These are phyloP conservation scores for Hiodon tergisus DNA, from an alignment of 2,113 vertebrate species.

Conservation along the genomic window DNA sequence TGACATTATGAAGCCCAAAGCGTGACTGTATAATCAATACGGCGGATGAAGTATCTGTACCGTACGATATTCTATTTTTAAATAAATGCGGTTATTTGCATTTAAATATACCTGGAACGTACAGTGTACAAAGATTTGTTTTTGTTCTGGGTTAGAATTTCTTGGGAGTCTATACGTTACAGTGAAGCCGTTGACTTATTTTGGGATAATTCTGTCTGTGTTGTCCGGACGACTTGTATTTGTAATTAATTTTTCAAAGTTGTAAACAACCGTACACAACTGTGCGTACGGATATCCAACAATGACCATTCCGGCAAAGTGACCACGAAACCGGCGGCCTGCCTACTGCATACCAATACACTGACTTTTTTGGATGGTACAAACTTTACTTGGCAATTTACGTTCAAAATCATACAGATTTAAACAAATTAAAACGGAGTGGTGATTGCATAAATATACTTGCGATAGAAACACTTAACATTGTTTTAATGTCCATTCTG, in stretches of 20 bases:
- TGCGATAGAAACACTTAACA: not conserved
- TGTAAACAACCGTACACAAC: not conserved
- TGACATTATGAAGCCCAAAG: too few species aligned
- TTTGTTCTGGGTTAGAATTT: too few species aligned
- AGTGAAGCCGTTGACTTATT: too few species aligned
- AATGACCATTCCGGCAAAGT: not conserved
- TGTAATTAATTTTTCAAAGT: not conserved
- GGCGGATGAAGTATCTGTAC: too few species aligned
- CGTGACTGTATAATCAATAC: too few species aligned
- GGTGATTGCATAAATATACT: conserved; percentile 17
- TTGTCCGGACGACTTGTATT: too few species aligned
- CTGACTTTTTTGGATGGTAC: not conserved
- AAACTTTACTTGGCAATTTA: conserved; percentile 6
- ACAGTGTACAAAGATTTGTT: too few species aligned
- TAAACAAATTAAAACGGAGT: not conserved
- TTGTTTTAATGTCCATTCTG: not conserved
- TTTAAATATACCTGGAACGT: too few species aligned
- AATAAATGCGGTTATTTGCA: too few species aligned
- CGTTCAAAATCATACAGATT: conserved; percentile 13
- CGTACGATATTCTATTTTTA: too few species aligned
- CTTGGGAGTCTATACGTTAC: too few species aligned
- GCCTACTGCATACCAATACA: not conserved
- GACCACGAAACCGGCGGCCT: not conserved
- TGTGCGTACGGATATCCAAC: not conserved
- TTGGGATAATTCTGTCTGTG: too few species aligned